These are phyloP conservation scores for Hydroisotoma schaefferi DNA, from an alignment of 2,888 invertebrate species.

Conservation along the genomic window DNA sequence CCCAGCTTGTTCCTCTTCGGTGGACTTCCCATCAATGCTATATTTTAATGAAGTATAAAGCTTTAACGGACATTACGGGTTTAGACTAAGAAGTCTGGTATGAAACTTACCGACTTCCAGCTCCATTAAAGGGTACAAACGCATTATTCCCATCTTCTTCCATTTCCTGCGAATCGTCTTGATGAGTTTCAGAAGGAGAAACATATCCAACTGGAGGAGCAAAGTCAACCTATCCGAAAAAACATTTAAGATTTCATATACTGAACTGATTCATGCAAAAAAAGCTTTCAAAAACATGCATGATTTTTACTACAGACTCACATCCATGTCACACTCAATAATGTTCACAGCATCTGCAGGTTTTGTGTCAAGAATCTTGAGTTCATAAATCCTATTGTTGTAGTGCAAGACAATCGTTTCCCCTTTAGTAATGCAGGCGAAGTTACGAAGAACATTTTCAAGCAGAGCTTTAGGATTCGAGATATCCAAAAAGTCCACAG, in stretches of 20 bases:
- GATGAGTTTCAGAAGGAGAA: conserved; percentile 50
- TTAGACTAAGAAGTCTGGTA: not conserved
- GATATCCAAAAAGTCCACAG: conserved; percentile 60
- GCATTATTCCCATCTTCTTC: conserved; percentile 7
- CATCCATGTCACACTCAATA: conserved; percentile 63
- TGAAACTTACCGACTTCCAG: conserved; percentile 16
- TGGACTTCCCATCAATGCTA: not conserved
- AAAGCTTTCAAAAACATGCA: not conserved
- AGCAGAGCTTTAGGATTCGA: conserved; percentile 58
- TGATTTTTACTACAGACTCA: conserved; percentile 35
- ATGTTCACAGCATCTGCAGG: conserved; percentile 60
- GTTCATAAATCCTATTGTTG: conserved; percentile 59
- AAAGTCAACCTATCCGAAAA: conserved; percentile 55
- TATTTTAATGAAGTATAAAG: not conserved
- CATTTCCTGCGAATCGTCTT: not conserved
- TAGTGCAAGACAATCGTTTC: conserved; percentile 61
- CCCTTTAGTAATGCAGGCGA: conserved; percentile 59
- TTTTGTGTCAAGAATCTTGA: conserved; percentile 59
- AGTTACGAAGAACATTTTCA: conserved; percentile 59
- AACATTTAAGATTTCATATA: not conserved
- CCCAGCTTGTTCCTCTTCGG: not conserved
- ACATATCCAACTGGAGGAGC: conserved; percentile 57
- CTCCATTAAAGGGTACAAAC: conserved; percentile 18
- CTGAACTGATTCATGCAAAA: too few relatives aligned
- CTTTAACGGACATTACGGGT: not conserved